A percentile compares a stretch with the other conserved stretches of the same genome.
phyloP scores from a whole-genome alignment of 2,113 vertebrate genomes.

The Symphodus melops region DNA sequence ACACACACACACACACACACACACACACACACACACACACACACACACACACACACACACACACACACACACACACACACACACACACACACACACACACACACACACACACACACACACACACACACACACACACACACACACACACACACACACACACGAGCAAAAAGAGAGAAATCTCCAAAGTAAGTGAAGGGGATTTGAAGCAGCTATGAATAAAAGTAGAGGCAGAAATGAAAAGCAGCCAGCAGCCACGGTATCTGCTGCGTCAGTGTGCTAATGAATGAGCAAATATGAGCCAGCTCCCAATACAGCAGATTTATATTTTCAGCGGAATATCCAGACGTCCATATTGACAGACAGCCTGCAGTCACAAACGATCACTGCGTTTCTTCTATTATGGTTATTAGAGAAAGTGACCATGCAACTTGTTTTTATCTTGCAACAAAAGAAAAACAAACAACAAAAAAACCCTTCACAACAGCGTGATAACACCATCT shows the following conservation, averaged over 20 bases:
- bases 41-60: constrained; percentile 25
- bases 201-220: constrained; percentile 52
- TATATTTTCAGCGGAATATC: constrained; percentile 17
- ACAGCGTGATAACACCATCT: not conserved
- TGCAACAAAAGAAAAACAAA: constrained; percentile 5
- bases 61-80: constrained; percentile 25
- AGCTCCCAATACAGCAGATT: constrained; percentile 37
- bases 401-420: constrained; percentile 23
- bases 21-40: constrained; percentile 21
- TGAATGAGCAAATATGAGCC: constrained; percentile 59
- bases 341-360: constrained; percentile 16
- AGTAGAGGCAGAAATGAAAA: constrained; percentile 49
- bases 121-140: constrained; percentile 30
- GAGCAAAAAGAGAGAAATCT: constrained; percentile 47
- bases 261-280: constrained; percentile 70
- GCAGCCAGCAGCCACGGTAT: constrained; percentile 55
- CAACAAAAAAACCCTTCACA: not conserved
- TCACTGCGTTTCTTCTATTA: constrained; percentile 3
- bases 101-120: constrained; percentile 21
- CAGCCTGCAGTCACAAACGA: constrained; percentile 4
- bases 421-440: constrained; percentile 16
- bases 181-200: constrained; percentile 61
- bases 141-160: constrained; percentile 26
- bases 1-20: constrained; percentile 27
- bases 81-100: constrained; percentile 27